Conservation (phyloP, 2,888 invertebrate genomes). For the Acrocera orbiculus region DNA sequence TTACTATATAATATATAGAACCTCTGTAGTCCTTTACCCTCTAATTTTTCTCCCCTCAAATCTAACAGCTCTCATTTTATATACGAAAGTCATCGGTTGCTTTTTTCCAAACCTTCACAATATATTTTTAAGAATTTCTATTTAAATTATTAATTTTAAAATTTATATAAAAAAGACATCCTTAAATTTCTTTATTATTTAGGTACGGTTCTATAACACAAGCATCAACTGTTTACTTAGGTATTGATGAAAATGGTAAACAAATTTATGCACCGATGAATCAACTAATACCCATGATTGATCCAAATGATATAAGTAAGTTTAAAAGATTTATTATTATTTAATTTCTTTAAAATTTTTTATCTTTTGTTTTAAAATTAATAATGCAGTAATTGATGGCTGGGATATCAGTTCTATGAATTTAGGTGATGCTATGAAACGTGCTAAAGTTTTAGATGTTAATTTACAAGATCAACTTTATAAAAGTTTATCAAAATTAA, state of each 20-base stretch:
- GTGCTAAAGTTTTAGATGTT: constrained; percentile 73
- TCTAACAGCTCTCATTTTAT: too few relatives aligned
- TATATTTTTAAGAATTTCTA: too few relatives aligned
- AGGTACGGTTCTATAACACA: constrained; percentile 84
- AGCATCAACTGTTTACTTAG: constrained; percentile 72
- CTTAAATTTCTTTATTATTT: too few relatives aligned
- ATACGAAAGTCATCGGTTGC: too few relatives aligned
- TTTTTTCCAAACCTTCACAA: too few relatives aligned
- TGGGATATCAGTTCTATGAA: constrained; percentile 78
- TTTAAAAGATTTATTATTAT: constrained; percentile 10
- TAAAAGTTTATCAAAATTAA: constrained; percentile 45
- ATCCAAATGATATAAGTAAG: constrained; percentile 63
- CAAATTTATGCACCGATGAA: constrained; percentile 69
- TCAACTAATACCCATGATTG: constrained; percentile 68
- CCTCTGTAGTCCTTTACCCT: too few relatives aligned
- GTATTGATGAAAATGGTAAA: constrained; percentile 46
- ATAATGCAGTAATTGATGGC: constrained; percentile 43
- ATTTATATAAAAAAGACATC: too few relatives aligned
- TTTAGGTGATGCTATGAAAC: constrained; percentile 69
- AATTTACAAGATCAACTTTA: constrained; percentile 62
- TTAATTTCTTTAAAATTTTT: not conserved
- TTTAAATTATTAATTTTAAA: too few relatives aligned
- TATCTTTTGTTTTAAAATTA: not conserved
- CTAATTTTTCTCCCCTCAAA: too few relatives aligned
- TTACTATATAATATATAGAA: too few relatives aligned